Evolutionary conservation across 1,140 invertebrate genomes (phyloP).

Genomic region (Drosophila micromelanica): DNA sequence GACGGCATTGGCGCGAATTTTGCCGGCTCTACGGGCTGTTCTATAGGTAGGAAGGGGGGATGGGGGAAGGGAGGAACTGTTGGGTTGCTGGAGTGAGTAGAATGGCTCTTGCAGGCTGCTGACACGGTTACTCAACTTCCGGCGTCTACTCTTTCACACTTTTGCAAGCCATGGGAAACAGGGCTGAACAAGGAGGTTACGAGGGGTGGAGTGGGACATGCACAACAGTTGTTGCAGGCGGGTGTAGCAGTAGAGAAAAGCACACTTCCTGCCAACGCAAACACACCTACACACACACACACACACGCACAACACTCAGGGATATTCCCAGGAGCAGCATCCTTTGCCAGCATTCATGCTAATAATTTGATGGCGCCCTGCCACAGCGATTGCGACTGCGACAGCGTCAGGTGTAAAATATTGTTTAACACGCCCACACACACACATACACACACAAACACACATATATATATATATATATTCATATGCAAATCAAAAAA

Average conservation of each 20-base stretch:
- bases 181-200: background rate
- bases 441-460: constrained; percentile 17
- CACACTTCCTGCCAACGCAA: constrained; percentile 59
- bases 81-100: background rate
- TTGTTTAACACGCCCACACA: constrained; percentile 62
- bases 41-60: background rate
- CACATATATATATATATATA: constrained; percentile 19
- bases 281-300: constrained; percentile 22
- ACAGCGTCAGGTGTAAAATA: constrained; percentile 81
- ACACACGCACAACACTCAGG: background rate
- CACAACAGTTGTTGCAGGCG: background rate
- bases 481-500: constrained; percentile 56
- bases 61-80: background rate
- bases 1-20: constrained; percentile 55
- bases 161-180: constrained; percentile 14
- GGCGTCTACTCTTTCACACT: constrained; percentile 54
- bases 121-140: constrained; percentile 57
- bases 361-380: constrained; percentile 77
- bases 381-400: constrained; percentile 43
- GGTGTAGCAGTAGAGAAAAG: constrained; percentile 5
- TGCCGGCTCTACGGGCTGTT: constrained; percentile 5
- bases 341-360: constrained; percentile 78
- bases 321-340: constrained; percentile 46
- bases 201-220: too few relatives aligned
- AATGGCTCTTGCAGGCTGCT: constrained; percentile 16